phyloP scores from a whole-genome alignment of 2,797 vertebrate species.

The Thunnus albacares region DNA sequence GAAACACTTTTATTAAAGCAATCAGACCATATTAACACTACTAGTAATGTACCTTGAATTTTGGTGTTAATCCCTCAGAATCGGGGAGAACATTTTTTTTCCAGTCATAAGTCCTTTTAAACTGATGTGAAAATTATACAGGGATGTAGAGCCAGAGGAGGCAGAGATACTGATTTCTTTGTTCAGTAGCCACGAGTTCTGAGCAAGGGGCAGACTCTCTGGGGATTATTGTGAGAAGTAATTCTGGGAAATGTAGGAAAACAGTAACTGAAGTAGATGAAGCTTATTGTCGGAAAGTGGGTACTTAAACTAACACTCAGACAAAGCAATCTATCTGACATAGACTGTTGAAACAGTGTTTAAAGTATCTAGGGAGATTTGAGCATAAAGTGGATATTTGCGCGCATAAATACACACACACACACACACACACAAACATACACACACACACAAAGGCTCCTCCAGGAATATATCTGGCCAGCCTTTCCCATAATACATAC shows the following conservation, averaged over 20 bases:
- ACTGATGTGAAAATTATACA: background rate
- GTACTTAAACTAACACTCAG: background rate
- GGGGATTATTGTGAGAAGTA: conserved; percentile 27
- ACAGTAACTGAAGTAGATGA: conserved; percentile 4
- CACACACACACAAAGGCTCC: background rate
- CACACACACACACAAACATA: conserved; percentile 13
- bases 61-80: background rate
- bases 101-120: background rate
- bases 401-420: background rate
- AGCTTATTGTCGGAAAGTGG: background rate
- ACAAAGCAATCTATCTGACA: too few relatives aligned
- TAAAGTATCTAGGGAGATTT: conserved; percentile 3
- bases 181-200: conserved; percentile 13
- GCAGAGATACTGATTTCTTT: background rate
- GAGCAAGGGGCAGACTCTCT: conserved; percentile 10
- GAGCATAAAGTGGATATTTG: conserved; percentile 5
- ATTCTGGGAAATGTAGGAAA: conserved; percentile 42
- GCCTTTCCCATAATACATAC: conserved; percentile 18
- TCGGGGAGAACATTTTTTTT: background rate
- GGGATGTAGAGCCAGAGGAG: background rate
- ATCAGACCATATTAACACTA: background rate
- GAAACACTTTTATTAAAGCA: background rate
- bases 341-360: background rate
- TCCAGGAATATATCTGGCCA: conserved; percentile 2
- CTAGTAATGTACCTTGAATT: background rate